Evolutionary conservation across 2,888 invertebrate genomes (phyloP).

Genomic region (Thera britannica): DNA sequence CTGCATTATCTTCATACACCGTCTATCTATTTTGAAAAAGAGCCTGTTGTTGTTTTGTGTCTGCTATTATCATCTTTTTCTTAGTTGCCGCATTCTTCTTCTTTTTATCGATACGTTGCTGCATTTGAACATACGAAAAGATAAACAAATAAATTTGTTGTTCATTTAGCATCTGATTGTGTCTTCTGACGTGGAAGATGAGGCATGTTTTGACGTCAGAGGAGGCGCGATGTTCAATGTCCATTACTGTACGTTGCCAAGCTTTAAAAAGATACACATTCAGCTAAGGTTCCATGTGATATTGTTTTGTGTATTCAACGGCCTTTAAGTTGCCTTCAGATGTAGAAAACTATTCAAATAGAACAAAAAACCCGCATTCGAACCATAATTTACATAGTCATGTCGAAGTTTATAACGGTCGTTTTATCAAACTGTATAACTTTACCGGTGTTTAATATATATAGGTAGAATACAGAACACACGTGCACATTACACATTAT

Average conservation of each 20-base stretch:
- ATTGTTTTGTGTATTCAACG: constrained; percentile 4
- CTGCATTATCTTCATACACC: constrained; percentile 32
- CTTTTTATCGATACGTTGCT: neutral
- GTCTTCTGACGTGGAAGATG: constrained; percentile 43
- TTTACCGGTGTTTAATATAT: too few relatives aligned
- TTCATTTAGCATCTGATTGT: constrained; percentile 30
- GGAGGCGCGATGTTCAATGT: constrained; percentile 66
- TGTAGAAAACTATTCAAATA: neutral
- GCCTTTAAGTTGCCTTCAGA: too few relatives aligned
- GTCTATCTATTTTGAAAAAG: constrained; percentile 33
- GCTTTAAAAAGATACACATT: constrained; percentile 29
- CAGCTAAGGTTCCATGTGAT: constrained; percentile 11
- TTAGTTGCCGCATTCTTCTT: constrained; percentile 28
- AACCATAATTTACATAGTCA: constrained; percentile 2
- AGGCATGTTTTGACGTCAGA: constrained; percentile 55
- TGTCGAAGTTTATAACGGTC: constrained; percentile 18
- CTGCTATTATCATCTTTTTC: constrained; percentile 6
- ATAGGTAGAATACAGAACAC: too few relatives aligned
- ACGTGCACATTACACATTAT: too few relatives aligned
- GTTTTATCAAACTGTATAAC: constrained; percentile 16
- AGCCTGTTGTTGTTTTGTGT: constrained; percentile 12
- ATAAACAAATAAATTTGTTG: constrained; percentile 1
- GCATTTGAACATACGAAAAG: constrained; percentile 40
- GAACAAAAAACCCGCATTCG: constrained; percentile 1
- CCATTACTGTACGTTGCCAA: constrained; percentile 58